phyloP scores from a whole-genome alignment of 2,113 vertebrate genomes.

The Alligator sinensis region DNA sequence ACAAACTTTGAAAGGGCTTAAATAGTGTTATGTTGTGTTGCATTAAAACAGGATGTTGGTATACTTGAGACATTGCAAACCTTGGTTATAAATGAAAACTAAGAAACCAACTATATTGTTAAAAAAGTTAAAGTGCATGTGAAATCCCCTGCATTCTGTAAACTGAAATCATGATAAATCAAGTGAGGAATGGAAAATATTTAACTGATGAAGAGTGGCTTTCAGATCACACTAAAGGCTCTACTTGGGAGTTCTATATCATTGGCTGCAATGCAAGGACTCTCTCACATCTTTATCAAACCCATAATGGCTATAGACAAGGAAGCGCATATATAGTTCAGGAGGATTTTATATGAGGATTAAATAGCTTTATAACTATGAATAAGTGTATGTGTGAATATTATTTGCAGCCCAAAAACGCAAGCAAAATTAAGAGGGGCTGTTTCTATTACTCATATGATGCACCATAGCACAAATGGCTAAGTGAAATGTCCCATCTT shows the following conservation, averaged over 20 bases:
- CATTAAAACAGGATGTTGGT: background rate
- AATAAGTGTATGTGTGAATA: background rate
- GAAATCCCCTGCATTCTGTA: background rate
- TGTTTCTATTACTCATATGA: background rate
- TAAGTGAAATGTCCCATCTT: background rate
- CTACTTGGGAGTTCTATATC: background rate
- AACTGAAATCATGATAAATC: background rate
- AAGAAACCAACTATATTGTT: background rate
- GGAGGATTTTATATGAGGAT: constrained; percentile 7
- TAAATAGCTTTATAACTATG: background rate
- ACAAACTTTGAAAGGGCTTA: background rate
- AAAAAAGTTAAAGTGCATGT: background rate
- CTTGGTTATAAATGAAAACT: constrained; percentile 3
- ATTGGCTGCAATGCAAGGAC: background rate
- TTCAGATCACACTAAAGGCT: constrained; percentile 7
- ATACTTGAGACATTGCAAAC: constrained; percentile 11
- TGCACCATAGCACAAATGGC: background rate
- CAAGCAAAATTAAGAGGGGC: background rate
- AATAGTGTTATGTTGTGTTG: background rate
- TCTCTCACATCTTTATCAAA: constrained; percentile 29
- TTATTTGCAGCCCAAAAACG: background rate
- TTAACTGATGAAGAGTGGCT: constrained; percentile 18
- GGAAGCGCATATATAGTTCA: background rate
- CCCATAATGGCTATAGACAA: background rate
- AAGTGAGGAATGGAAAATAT: constrained; percentile 9